Conservation (phyloP, 2,888 invertebrate species). For the Spialia ferax region DNA sequence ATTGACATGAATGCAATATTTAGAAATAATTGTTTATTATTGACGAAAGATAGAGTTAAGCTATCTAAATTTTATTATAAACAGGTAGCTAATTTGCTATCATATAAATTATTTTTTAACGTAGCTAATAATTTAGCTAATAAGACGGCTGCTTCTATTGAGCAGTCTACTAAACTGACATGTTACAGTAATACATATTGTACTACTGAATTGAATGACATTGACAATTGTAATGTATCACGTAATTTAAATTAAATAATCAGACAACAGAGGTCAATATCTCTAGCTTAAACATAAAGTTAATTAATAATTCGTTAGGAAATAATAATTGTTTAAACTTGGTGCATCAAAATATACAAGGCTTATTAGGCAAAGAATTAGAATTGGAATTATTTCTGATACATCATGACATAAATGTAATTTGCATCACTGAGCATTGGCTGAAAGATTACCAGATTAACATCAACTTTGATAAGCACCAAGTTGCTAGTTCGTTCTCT, state of each 20-base stretch:
- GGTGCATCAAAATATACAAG: conserved; percentile 30
- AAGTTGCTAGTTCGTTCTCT: conserved; percentile 22
- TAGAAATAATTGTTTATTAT: not conserved
- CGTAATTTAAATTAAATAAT: no score
- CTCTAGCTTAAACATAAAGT: no score
- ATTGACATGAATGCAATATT: not conserved
- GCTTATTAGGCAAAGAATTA: conserved; percentile 15
- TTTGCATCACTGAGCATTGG: conserved; percentile 25
- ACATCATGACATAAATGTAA: conserved; percentile 5
- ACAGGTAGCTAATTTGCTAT: not conserved
- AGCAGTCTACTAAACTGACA: not conserved
- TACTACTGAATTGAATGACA: no score
- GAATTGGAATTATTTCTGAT: conserved; percentile 16
- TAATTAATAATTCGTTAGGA: no score
- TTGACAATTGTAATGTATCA: no score
- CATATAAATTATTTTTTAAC: not conserved
- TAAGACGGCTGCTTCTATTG: not conserved
- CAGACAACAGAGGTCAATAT: no score
- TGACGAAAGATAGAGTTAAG: not conserved
- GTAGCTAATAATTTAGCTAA: not conserved
- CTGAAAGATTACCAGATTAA: conserved; percentile 11
- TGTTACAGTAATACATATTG: not conserved
- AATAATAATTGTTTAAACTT: conserved; percentile 16
- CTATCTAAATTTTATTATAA: not conserved
- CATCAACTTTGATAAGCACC: conserved; percentile 3